These are phyloP conservation scores for Sebastes steindachneri DNA, from an alignment of 2,797 vertebrate species.

Conservation along the genomic window DNA sequence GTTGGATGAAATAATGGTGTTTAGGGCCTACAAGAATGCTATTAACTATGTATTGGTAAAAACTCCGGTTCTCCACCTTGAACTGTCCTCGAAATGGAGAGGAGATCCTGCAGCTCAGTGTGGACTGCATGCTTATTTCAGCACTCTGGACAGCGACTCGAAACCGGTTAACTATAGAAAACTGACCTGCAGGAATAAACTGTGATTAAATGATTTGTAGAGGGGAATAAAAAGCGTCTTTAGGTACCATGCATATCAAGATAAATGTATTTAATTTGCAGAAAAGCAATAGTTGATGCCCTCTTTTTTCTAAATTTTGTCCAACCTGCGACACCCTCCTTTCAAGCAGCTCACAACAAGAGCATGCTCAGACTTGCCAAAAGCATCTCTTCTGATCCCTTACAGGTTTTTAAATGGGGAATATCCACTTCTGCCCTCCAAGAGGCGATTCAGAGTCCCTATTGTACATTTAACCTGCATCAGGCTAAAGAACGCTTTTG, in stretches of 20 bases:
- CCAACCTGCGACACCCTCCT: no score
- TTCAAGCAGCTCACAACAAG: no score
- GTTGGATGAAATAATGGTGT: constrained; percentile 75
- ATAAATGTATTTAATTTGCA: neutral
- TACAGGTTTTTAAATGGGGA: no score
- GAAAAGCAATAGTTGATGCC: no score
- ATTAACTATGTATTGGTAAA: constrained; percentile 62
- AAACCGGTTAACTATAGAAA: neutral
- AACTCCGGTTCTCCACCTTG: constrained; percentile 60
- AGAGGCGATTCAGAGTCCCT: no score
- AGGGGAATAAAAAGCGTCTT: neutral
- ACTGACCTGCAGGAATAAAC: neutral
- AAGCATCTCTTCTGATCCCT: rapidly evolving
- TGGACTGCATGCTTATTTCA: constrained; percentile 33
- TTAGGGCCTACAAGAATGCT: constrained; percentile 64
- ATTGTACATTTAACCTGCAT: no score
- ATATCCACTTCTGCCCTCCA: no score
- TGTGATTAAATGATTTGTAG: neutral
- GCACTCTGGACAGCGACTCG: constrained; percentile 61
- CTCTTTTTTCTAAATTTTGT: no score
- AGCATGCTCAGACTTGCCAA: no score
- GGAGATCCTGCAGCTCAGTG: neutral
- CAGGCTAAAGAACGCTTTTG: no score
- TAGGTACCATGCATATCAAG: neutral
- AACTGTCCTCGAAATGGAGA: constrained; percentile 52